These are phyloP conservation scores for Apodemia duryi DNA, from an alignment of 2,888 invertebrate genomes.

Conservation along the genomic window DNA sequence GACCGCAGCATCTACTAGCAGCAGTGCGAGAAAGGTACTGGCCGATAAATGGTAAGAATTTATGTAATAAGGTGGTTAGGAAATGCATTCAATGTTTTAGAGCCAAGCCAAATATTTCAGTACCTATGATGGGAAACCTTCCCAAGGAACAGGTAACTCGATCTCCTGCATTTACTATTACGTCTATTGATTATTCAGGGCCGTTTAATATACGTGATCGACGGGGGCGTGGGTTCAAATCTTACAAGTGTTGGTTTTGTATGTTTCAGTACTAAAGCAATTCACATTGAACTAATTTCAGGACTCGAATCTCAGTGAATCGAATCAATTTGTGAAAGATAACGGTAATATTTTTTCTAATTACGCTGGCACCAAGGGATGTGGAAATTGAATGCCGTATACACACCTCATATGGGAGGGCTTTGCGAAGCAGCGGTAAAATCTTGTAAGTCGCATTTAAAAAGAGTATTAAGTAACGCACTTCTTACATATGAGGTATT, in stretches of 20 bases:
- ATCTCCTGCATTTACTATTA: background rate
- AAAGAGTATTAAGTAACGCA: too few relatives aligned
- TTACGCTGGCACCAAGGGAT: background rate
- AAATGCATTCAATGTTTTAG: background rate
- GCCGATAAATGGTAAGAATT: background rate
- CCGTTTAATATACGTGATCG: background rate
- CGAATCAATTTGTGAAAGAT: background rate
- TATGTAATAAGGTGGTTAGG: background rate
- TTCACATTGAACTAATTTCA: background rate
- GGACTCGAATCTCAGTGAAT: background rate
- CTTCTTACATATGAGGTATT: too few relatives aligned
- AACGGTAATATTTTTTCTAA: background rate
- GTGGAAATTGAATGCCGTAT: background rate
- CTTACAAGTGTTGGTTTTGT: background rate
- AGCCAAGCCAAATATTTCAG: background rate
- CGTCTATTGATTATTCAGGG: background rate
- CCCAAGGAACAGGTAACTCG: background rate
- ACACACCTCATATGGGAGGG: conserved; percentile 1
- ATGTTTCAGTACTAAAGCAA: background rate
- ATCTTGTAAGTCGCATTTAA: too few relatives aligned
- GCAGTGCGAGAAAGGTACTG: background rate
- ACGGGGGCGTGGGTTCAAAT: background rate
- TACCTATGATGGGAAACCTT: background rate
- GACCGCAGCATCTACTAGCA: background rate
- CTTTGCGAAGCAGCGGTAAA: background rate